Evolutionary conservation across 2,113 vertebrate genomes (phyloP), one percentile per base, ranked within the genome.

Genomic region (Erpornis zantholeuca): DNA sequence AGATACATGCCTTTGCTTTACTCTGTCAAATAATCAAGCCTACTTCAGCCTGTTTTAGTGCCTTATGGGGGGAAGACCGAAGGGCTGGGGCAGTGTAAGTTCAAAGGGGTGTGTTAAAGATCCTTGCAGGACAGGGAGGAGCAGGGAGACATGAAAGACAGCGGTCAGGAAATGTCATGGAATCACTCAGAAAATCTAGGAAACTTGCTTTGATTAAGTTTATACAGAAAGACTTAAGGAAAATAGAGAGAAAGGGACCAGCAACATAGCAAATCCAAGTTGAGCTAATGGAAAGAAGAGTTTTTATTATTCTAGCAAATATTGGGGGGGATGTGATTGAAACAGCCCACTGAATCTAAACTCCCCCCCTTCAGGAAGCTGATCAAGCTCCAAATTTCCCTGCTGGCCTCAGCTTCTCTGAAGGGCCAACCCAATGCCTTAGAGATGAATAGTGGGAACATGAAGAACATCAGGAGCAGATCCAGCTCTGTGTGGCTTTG

Each of bases 401-500:
- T 93, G 61, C 76, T 91, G 90, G 89, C 77, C 85, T 94, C 82
- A 93, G 20, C 47, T 89, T 33, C 72, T 92, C 88, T 87, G 75
- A 89, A 96, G 68, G 38, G 64, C 92, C 70, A 96, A 44, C 69
- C 56, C 84, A 94, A 93, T 91, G 56, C 85, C 85, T 71, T 64
- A 38, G 95, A 87, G 94, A 90, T 82, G 86, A 96, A 82, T 63
- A 83, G 33, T 53, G 79, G 86, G 95, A 96, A 95, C 64, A 71
- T 45, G 63, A 92, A 29, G 85, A 96, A 87, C 84, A 83, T 66
- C 56, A 86, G 79, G 56, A 95, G 45, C 50, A 88, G 86, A 90
- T 96, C 91, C 96, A 97, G 75, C 82, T 96, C 71, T 6, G 1
- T 94, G 92, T 91, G 95, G 94, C 71, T 94, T 97, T 94, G 88